Evolutionary conservation across 92 coral and sea anemone species (phyloP), one percentile per base, ranked within the genome.

Genomic region (Heteractis magnifica): DNA sequence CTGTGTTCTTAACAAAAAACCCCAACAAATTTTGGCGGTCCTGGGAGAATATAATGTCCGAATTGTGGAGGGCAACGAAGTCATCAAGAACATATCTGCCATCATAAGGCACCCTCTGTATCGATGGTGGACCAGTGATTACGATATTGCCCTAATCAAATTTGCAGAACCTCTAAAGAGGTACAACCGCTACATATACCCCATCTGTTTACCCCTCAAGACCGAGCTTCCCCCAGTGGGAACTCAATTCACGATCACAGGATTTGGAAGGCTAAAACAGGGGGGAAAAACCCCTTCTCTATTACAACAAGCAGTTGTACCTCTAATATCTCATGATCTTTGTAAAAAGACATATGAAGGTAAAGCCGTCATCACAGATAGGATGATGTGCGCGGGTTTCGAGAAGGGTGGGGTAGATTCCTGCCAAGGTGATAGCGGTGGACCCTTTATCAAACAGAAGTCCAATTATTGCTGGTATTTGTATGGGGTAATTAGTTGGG

Each of bases 401-500:
- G 71, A 73, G 6, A 64, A 53, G n/a, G 93, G 93, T 1, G 93
- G 90, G 11, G 72, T 90, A 49, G 93, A 90, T 20, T 87, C 93
- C 86, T 90, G 93, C 65, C 90, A 90, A 85, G 93, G 93, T 52
- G 93, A 90, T 74, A 90, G 93, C 68, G 93, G 93, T 71, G 93
- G 93, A 48, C 93, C 93, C 18, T 77, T 90, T 87, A 85, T 87
- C 13, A 82, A 71, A 20, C 82, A 77, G 18, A 82, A 81, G 79
- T 79, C 89, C 9, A 79, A 71, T 56, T 52, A 20, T 12, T 81
- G 83, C 64, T 90, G 93, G 93, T 84, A 84, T 72, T 51, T 90
- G 82, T 90, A 56, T 26, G 93, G 93, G 49, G 87, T 87, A 20
- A 84, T 87, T 18, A 87, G 91, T 56, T 90, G 93, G 91, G 93